Evolutionary conservation across 2,113 vertebrate species (phyloP).

Genomic region (Tympanuchus pallidicinctus): DNA sequence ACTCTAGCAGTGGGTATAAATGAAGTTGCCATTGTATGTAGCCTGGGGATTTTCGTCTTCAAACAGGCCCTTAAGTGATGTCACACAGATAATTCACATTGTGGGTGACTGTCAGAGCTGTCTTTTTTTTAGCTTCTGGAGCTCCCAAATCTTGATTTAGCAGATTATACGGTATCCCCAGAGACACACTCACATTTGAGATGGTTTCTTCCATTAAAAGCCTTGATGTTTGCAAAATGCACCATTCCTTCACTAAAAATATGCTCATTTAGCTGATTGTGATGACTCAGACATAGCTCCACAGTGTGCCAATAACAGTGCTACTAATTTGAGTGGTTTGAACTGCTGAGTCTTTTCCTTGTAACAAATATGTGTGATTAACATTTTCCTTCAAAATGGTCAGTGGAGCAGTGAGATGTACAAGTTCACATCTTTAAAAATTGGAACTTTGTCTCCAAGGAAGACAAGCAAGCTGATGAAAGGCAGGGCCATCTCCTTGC

Average conservation of each 20-base stretch:
- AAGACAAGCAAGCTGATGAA: background rate
- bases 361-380: background rate
- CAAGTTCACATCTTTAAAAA: background rate
- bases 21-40: background rate
- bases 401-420: background rate
- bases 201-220: background rate
- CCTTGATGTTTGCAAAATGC: background rate
- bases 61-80: background rate
- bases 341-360: slow-evolving; percentile 11
- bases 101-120: background rate
- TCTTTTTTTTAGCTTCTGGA: background rate
- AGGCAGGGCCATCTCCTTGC: slow-evolving; percentile 14
- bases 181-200: background rate
- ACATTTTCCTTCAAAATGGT: background rate
- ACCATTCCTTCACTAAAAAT: background rate
- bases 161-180: background rate
- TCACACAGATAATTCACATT: background rate
- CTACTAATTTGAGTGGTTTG: slow-evolving; percentile 11
- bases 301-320: background rate
- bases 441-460: background rate
- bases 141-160: background rate
- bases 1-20: background rate
- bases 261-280: background rate
- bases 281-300: background rate
- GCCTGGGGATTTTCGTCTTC: background rate